Conservation (phyloP, 2,113 vertebrate genomes). For the Platichthys stellatus region DNA sequence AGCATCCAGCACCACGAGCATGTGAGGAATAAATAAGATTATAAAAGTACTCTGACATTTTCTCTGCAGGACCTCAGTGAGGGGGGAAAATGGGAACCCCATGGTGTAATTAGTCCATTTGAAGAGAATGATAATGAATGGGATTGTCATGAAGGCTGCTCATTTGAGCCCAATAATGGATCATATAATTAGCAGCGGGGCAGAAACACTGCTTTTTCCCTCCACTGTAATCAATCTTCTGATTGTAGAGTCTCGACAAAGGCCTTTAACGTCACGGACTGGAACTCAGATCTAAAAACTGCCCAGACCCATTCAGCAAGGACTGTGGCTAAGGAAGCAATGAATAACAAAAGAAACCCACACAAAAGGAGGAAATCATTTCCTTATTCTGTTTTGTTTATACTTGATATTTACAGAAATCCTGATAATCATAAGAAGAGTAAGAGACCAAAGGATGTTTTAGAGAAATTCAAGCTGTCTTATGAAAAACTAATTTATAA, state of each 20-base stretch:
- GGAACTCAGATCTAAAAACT: conserved; percentile 15
- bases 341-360: neutral
- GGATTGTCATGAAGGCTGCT: conserved; percentile 56
- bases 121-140: conserved; percentile 64
- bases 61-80: conserved; percentile 25
- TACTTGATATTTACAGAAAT: neutral
- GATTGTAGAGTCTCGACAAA: conserved; percentile 29
- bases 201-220: conserved; percentile 19
- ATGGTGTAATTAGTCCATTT: conserved; percentile 63
- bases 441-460: neutral
- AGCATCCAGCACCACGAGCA: neutral
- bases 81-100: conserved; percentile 25
- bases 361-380: neutral
- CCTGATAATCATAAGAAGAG: neutral
- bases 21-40: conserved; percentile 27
- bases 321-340: neutral
- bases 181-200: conserved; percentile 59
- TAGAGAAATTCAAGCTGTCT: neutral
- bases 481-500: neutral
- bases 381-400: neutral
- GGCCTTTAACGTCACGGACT: conserved; percentile 19
- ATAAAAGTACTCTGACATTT: conserved; percentile 25
- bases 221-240: conserved; percentile 52
- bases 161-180: conserved; percentile 64
- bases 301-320: conserved; percentile 1